Base-by-base conservation (phyloP, 1,140 invertebrate genomes). In the Ips typographus region DNA sequence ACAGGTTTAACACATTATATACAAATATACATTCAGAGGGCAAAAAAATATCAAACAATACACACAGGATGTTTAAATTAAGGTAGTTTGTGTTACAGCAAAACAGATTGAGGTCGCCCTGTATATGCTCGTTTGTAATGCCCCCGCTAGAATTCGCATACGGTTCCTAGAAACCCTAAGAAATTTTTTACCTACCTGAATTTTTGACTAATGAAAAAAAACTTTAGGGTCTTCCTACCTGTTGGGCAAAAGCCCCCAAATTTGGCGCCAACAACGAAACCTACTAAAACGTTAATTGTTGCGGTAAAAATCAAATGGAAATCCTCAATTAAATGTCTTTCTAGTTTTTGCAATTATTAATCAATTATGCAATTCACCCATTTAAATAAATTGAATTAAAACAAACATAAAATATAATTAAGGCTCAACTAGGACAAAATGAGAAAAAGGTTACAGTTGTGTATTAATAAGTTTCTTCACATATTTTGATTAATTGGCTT, bases 161-260 rank as follows among this genome's bases (percentile, higher is more conserved):
- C 41, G 36, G 39, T 64, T 64, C 62, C 62, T 64, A 55, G 62
- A 64, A 64, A 64, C 47, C 49, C 22, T 64, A 64, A 64, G 55
- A 64, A 55, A 64, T 55, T 64, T 53, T 64, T 64, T 64, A 49
- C 38, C 51, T 64, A 64, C 62, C 62, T 64, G 62, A 22, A 55
- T 64, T 55, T 64, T 64, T 64, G 62, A 64, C 62, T 64, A 64
- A 64, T 64, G 62, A 64, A 64, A 64, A 55, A 52, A 4, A 4
- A 22, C 42, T 44, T 40, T 47, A 53, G 8, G 49, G n/a, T 52
- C 40, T 42, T 42, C 41, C 62, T 64, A 64, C 62, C 62, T 64
- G 62, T 22, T 8, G 60, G 37, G 36, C 47, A 62, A 51, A 62
- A 22, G 22, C 22, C 22, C 22, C 22, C 22, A 22, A 22, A 22